Percentiles rank a stretch among this genome's conserved stretches.
phyloP scores from a whole-genome alignment of 2,797 vertebrate genomes.

The Myotis vivesi region DNA sequence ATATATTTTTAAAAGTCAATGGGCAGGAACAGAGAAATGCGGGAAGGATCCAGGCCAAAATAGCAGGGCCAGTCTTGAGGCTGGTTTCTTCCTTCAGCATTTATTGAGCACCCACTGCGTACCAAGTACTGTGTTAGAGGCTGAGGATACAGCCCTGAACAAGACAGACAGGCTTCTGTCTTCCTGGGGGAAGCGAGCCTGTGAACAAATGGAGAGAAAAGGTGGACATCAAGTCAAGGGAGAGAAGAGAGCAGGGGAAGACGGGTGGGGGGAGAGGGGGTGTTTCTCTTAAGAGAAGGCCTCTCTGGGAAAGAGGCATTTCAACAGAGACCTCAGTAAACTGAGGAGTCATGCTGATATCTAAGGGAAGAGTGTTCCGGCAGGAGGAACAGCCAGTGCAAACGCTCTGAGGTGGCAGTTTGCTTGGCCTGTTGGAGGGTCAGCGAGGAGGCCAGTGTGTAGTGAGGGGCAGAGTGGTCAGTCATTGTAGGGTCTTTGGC shows the following conservation, averaged over 20 bases:
- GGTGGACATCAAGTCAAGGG: background rate
- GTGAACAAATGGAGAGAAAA: background rate
- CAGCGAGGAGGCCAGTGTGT: background rate
- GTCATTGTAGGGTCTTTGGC: background rate
- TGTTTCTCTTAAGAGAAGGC: background rate
- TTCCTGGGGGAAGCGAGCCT: background rate
- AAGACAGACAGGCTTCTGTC: background rate
- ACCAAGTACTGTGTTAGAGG: background rate
- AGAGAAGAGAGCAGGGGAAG: background rate
- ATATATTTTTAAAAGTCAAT: too few relatives aligned
- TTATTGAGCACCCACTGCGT: background rate
- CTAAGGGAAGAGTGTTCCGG: background rate
- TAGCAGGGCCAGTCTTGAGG: background rate
- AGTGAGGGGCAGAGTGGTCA: background rate
- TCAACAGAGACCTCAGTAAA: background rate
- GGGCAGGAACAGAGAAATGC: background rate
- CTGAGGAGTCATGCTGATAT: background rate
- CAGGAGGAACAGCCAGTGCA: background rate
- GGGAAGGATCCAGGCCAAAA: background rate
- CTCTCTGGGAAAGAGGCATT: background rate
- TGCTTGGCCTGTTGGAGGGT: background rate
- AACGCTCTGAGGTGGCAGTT: background rate
- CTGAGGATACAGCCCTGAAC: background rate
- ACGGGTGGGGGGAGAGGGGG: background rate
- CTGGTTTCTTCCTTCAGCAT: background rate